Evolutionary conservation across 2,113 vertebrate genomes (phyloP).

Genomic region (Eubucco bourcierii): DNA sequence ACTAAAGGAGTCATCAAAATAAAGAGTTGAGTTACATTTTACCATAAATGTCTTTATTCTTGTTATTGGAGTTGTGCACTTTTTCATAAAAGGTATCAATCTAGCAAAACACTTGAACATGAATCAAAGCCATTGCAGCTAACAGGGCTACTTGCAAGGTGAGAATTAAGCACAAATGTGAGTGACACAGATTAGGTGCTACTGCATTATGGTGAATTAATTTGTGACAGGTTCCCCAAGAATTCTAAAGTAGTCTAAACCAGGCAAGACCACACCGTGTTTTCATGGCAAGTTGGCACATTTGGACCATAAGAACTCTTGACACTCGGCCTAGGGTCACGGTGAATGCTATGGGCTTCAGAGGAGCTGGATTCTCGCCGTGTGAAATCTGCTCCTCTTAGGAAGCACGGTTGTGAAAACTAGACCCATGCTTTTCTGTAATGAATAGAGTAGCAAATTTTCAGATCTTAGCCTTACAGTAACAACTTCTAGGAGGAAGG

Average conservation of each 20-base stretch:
- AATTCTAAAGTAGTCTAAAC: neutral
- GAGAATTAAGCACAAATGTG: constrained; percentile 38
- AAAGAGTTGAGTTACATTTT: constrained; percentile 32
- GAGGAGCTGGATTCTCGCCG: neutral
- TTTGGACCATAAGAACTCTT: neutral
- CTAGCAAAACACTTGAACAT: constrained; percentile 52
- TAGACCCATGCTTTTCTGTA: neutral
- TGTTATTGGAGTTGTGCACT: constrained; percentile 12
- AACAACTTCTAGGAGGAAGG: constrained; percentile 38
- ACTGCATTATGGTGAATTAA: constrained; percentile 5
- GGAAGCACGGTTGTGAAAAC: neutral
- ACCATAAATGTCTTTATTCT: constrained; percentile 63
- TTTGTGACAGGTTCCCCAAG: neutral
- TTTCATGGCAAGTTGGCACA: constrained; percentile 19
- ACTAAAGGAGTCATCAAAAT: constrained; percentile 7
- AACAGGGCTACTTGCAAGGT: neutral
- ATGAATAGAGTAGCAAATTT: neutral
- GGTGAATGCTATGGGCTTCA: neutral
- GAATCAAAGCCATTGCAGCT: constrained; percentile 29
- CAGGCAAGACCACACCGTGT: constrained; percentile 11
- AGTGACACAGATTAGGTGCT: constrained; percentile 36
- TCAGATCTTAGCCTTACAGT: constrained; percentile 22
- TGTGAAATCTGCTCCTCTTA: neutral
- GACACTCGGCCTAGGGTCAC: neutral
- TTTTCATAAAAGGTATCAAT: constrained; percentile 38